Evolutionary conservation across 2,797 vertebrate genomes (phyloP).

Genomic region (Acomys russatus): DNA sequence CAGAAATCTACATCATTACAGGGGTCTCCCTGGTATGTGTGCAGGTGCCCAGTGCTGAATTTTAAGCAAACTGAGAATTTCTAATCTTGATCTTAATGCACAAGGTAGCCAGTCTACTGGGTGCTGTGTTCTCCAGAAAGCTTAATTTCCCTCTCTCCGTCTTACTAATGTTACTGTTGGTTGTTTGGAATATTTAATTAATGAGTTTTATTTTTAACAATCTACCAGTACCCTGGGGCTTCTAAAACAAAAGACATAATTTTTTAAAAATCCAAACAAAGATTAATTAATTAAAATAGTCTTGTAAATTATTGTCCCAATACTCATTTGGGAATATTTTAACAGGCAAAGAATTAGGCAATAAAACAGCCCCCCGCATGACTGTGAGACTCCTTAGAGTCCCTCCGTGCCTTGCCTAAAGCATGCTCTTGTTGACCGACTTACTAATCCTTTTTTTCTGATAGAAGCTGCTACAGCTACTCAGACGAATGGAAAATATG

Average conservation of each 20-base stretch:
- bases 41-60: constrained; percentile 55
- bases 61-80: constrained; percentile 70
- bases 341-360: constrained; percentile 44
- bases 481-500: background rate
- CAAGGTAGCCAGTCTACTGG: constrained; percentile 20
- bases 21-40: constrained; percentile 17
- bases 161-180: constrained; percentile 60
- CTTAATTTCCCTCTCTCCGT: constrained; percentile 59
- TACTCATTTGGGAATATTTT: constrained; percentile 71
- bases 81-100: constrained; percentile 63
- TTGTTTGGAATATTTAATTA: constrained; percentile 82
- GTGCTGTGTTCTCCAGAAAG: constrained; percentile 53
- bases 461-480: constrained; percentile 43
- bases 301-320: constrained; percentile 74
- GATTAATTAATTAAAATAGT: constrained; percentile 80
- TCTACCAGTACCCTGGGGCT: constrained; percentile 51
- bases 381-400: constrained; percentile 47
- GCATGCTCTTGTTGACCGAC: background rate
- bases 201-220: constrained; percentile 54
- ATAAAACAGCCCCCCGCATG: constrained; percentile 58
- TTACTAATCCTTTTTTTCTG: background rate
- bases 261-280: constrained; percentile 79
- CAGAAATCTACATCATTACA: constrained; percentile 56
- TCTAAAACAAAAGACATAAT: constrained; percentile 79
- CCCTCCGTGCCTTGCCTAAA: constrained; percentile 61